Conservation (phyloP, 92 coral and sea anemone species). For the Scolanthus callimorphus region DNA sequence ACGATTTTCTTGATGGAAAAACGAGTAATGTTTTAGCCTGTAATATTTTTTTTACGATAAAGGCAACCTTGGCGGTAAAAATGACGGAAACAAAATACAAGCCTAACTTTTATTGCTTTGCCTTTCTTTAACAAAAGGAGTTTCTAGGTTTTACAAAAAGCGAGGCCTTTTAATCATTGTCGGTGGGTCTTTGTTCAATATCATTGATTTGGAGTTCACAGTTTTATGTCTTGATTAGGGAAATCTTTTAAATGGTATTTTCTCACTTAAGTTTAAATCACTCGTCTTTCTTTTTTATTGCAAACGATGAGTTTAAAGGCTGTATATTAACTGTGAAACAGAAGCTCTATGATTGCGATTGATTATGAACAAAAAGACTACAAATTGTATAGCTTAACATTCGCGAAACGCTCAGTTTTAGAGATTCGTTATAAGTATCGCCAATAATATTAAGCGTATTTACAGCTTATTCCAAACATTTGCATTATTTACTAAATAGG, state of each 20-base stretch:
- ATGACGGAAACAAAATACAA: not conserved
- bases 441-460: no score
- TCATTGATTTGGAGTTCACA: slow-evolving; percentile 50
- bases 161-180: slow-evolving; percentile 24
- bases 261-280: slow-evolving; percentile 21
- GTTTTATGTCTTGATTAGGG: slow-evolving; percentile 35
- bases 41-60: not conserved
- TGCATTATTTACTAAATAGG: slow-evolving; percentile 59
- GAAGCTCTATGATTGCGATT: not conserved
- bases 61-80: not conserved
- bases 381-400: slow-evolving; percentile 16
- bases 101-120: not conserved
- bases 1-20: no score
- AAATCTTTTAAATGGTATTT: slow-evolving; percentile 23
- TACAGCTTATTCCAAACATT: no score
- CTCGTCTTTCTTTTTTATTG: not conserved
- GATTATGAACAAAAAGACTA: slow-evolving; percentile 5
- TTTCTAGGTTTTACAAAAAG: not conserved
- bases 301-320: not conserved
- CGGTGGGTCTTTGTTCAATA: slow-evolving; percentile 26
- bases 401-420: no score
- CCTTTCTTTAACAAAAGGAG: not conserved
- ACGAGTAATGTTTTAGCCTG: no score
- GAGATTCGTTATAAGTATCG: no score
- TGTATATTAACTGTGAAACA: not conserved